These are phyloP conservation scores for Menura novaehollandiae DNA, from an alignment of 2,113 vertebrate genomes.

Conservation along the genomic window DNA sequence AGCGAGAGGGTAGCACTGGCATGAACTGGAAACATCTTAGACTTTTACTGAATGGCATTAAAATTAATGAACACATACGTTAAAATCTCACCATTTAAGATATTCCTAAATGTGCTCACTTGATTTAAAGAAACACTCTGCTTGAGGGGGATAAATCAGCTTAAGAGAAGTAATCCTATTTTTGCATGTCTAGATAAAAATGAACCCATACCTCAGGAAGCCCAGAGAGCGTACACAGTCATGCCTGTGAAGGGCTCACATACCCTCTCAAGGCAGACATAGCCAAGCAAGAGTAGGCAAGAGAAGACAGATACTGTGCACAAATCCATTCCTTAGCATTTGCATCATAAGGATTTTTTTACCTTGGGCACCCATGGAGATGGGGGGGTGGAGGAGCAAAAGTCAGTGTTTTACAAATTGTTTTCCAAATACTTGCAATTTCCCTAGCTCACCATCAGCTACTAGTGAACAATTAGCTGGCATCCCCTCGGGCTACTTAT, in stretches of 20 bases:
- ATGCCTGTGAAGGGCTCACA: background rate
- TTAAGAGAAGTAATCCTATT: background rate
- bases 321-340: background rate
- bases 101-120: background rate
- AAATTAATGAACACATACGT: background rate
- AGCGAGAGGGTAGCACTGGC: background rate
- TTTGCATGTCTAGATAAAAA: background rate
- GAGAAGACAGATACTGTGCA: background rate
- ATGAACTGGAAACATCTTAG: background rate
- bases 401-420: slow-evolving; percentile 38
- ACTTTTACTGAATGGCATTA: background rate
- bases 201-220: background rate
- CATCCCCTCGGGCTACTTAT: slow-evolving; percentile 14
- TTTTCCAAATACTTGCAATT: slow-evolving; percentile 59
- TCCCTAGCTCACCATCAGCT: slow-evolving; percentile 53
- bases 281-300: background rate
- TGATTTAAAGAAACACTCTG: background rate
- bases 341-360: background rate
- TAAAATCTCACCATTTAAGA: background rate
- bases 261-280: background rate
- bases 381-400: background rate
- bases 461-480: slow-evolving; percentile 34
- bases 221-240: background rate
- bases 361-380: background rate
- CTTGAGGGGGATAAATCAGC: background rate